Conservation (phyloP, 2,888 invertebrate genomes). For the Melieria omissa region DNA sequence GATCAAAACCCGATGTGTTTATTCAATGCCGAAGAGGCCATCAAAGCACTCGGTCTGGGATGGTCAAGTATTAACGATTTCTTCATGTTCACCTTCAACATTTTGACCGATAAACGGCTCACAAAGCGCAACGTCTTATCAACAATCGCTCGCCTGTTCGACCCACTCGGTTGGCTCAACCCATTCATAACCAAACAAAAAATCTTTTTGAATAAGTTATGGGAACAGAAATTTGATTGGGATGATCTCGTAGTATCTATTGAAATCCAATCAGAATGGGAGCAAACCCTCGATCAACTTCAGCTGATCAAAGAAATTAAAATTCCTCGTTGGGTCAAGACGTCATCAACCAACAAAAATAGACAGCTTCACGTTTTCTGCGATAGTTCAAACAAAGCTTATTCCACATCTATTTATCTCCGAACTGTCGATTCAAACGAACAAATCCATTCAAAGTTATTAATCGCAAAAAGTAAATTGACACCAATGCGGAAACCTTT, state of each 20-base stretch:
- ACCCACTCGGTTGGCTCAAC: slow-evolving; percentile 15
- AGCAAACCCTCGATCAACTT: slow-evolving; percentile 15
- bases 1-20: slow-evolving; percentile 11
- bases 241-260: slow-evolving; percentile 14
- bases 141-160: slow-evolving; percentile 19
- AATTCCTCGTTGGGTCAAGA: slow-evolving; percentile 20
- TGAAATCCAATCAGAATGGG: neutral
- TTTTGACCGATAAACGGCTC: neutral
- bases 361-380: slow-evolving; percentile 22
- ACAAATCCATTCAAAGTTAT: slow-evolving; percentile 9
- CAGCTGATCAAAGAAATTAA: slow-evolving; percentile 22
- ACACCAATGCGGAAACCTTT: slow-evolving; percentile 22
- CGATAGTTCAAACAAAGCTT: slow-evolving; percentile 24
- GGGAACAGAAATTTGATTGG: neutral
- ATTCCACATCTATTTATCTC: slow-evolving; percentile 22
- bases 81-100: neutral
- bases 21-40: slow-evolving; percentile 6
- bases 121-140: slow-evolving; percentile 19
- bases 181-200: slow-evolving; percentile 6
- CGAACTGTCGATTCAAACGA: slow-evolving; percentile 19
- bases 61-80: slow-evolving; percentile 10
- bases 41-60: neutral
- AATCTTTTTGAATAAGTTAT: too few relatives aligned
- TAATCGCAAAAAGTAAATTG: slow-evolving; percentile 15
- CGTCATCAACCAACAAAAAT: slow-evolving; percentile 5